Conservation (phyloP, 2,113 vertebrate species). For the Spermophilus dauricus region DNA sequence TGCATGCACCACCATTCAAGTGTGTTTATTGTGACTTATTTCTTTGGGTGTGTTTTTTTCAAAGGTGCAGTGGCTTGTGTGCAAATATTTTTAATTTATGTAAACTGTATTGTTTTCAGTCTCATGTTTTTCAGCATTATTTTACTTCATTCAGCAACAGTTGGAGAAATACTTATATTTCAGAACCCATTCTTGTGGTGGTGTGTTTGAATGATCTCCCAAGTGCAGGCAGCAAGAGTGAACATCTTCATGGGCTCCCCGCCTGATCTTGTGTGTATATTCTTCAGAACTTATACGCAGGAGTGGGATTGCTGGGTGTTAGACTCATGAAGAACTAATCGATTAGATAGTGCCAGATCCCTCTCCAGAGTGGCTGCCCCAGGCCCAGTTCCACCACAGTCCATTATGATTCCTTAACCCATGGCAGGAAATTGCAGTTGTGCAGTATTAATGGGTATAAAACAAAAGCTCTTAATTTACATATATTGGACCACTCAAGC, state of each 20-base stretch:
- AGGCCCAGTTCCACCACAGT: not conserved
- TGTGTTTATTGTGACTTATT: not conserved
- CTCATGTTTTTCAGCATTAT: not conserved
- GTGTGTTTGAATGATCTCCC: not conserved
- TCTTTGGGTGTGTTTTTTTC: conserved; percentile 8
- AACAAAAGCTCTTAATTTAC: not conserved
- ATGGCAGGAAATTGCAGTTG: not conserved
- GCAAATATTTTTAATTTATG: conserved; percentile 23
- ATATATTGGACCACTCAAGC: not conserved
- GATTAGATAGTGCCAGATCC: not conserved
- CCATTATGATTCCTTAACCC: not conserved
- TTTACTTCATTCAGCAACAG: not conserved
- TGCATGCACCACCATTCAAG: not conserved
- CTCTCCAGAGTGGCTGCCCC: not conserved
- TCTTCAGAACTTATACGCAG: not conserved
- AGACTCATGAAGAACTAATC: not conserved
- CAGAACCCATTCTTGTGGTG: not conserved
- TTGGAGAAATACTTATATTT: not conserved
- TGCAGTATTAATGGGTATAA: not conserved
- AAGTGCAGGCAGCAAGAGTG: not conserved
- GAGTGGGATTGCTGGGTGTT: not conserved
- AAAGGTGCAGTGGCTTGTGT: not conserved
- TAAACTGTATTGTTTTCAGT: not conserved
- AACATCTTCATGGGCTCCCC: not conserved
- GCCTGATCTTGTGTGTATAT: not conserved